phyloP scores from a whole-genome alignment of 2,888 invertebrate genomes.

The Caenorhabditis sp. region DNA sequence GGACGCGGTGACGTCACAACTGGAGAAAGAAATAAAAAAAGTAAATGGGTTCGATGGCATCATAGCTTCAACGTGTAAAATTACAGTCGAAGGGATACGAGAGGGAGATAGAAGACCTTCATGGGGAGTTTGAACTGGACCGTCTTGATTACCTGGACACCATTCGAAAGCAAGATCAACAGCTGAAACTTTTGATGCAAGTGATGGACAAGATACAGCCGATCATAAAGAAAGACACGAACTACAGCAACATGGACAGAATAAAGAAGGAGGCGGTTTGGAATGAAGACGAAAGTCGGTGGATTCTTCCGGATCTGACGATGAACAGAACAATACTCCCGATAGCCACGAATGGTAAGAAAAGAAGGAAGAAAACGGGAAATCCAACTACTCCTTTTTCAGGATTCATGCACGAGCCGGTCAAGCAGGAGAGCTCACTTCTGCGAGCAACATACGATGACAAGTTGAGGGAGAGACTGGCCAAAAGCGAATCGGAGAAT shows the following conservation, averaged over 20 bases:
- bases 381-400: not conserved
- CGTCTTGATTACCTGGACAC: slow-evolving; percentile 89
- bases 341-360: slow-evolving; percentile 80
- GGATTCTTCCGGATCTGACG: slow-evolving; percentile 84
- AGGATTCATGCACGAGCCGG: slow-evolving; percentile 28
- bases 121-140: slow-evolving; percentile 88
- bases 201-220: slow-evolving; percentile 82
- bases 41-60: not conserved
- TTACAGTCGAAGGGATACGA: slow-evolving; percentile 84
- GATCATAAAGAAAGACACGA: slow-evolving; percentile 81
- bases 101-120: slow-evolving; percentile 86
- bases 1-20: slow-evolving; percentile 84
- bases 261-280: slow-evolving; percentile 85
- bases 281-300: slow-evolving; percentile 85
- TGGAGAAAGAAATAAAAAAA: slow-evolving; percentile 82
- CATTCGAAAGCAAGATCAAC: slow-evolving; percentile 85
- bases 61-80: not conserved
- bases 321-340: slow-evolving; percentile 85
- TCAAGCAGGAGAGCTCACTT: slow-evolving; percentile 17
- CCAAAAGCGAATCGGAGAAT: slow-evolving; percentile 83
- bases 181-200: slow-evolving; percentile 84
- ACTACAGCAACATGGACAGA: slow-evolving; percentile 83
- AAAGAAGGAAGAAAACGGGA: not conserved
- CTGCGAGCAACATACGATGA: slow-evolving; percentile 62
- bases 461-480: slow-evolving; percentile 78